Conservation (phyloP, 1,140 invertebrate species). For the Trigoniulus corallinus region DNA sequence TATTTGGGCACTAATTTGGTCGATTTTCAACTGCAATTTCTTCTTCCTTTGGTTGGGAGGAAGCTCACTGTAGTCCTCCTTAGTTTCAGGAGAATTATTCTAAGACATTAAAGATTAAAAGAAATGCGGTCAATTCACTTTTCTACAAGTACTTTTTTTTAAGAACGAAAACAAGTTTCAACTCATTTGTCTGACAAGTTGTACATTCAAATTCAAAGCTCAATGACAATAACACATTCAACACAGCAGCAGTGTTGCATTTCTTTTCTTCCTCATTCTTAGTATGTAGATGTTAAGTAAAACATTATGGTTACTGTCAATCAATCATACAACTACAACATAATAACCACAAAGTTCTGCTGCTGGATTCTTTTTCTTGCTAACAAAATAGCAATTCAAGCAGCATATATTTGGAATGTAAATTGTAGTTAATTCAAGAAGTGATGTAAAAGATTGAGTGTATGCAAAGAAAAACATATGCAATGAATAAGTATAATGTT, state of each 20-base stretch:
- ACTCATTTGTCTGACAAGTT: background rate
- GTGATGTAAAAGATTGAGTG: too few species aligned
- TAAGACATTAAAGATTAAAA: conserved; percentile 2
- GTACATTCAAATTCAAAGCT: background rate
- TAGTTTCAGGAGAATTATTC: conserved; percentile 12
- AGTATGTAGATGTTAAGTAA: too few species aligned
- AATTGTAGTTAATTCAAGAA: too few species aligned
- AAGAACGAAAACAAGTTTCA: background rate
- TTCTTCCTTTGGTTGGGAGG: conserved; percentile 94
- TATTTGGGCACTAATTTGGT: conserved; percentile 71
- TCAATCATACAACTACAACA: too few species aligned
- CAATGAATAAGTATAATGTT: too few species aligned
- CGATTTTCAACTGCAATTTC: conserved; percentile 74
- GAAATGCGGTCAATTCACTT: background rate
- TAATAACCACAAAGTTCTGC: too few species aligned
- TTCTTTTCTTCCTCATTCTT: too few species aligned
- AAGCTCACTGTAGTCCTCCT: conserved; percentile 72
- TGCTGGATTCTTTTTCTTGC: too few species aligned
- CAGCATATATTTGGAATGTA: too few species aligned
- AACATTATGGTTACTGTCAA: too few species aligned
- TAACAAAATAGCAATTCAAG: too few species aligned
- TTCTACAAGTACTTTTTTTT: background rate
- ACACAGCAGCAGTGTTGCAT: background rate
- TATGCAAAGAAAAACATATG: too few species aligned
- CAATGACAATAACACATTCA: background rate